Conservation (phyloP, 2,113 vertebrate species). For the Rynchops niger region DNA sequence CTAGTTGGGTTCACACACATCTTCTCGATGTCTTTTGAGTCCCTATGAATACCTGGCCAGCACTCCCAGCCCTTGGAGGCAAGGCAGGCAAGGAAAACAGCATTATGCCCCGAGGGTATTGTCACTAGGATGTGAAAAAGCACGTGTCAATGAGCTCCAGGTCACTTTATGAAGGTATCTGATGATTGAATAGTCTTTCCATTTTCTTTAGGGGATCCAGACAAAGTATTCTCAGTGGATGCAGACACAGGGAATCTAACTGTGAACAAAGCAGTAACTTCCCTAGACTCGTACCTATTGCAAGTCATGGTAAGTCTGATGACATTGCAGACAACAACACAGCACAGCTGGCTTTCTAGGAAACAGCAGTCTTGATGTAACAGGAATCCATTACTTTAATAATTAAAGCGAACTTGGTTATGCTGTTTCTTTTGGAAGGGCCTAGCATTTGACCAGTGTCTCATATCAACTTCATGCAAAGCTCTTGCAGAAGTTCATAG, state of each 20-base stretch:
- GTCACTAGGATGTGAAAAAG: neutral
- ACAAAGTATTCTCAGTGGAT: conserved; percentile 77
- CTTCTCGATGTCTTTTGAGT: neutral
- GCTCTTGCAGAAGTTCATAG: neutral
- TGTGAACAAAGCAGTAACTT: conserved; percentile 79
- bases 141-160: neutral
- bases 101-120: neutral
- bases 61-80: neutral
- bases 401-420: neutral
- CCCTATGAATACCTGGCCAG: neutral
- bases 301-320: conserved; percentile 81
- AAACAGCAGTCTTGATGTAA: neutral
- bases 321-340: neutral
- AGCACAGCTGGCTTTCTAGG: neutral
- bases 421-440: neutral
- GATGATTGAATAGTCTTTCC: neutral
- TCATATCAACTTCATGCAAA: neutral
- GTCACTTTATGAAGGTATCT: neutral
- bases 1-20: neutral
- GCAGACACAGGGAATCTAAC: conserved; percentile 81
- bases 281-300: conserved; percentile 69
- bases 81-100: neutral
- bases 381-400: neutral
- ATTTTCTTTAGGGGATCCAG: conserved; percentile 75
- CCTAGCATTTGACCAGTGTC: no score